Evolutionary conservation across 1,140 invertebrate species (phyloP).

Genomic region (Brachionus angularis): DNA sequence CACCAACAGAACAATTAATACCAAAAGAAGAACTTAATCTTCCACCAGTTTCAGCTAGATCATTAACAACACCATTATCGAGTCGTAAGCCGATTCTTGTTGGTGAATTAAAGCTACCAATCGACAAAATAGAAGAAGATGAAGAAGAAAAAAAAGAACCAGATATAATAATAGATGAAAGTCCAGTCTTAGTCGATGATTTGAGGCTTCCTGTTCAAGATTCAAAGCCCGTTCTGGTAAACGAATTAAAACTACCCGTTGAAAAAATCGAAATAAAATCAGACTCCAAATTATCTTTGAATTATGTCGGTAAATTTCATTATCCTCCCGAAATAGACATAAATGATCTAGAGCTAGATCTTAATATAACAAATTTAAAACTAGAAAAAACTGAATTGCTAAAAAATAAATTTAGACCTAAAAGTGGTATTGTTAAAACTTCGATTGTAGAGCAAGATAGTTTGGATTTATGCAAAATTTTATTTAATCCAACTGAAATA

Average conservation of each 20-base stretch:
- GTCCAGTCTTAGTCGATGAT: too few species aligned
- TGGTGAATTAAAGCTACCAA: slow-evolving; percentile 2
- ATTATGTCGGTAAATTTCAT: slow-evolving; percentile 41
- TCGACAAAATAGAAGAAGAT: slow-evolving; percentile 27
- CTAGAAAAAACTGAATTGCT: slow-evolving; percentile 4
- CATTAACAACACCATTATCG: too few species aligned
- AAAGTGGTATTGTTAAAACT: slow-evolving; percentile 20
- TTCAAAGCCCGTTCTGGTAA: background rate
- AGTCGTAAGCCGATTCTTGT: background rate
- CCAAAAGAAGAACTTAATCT: slow-evolving; percentile 19
- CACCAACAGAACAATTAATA: slow-evolving; percentile 26
- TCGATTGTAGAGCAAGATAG: background rate
- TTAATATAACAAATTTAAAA: background rate
- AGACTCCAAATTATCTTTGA: background rate
- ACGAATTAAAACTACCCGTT: slow-evolving; percentile 1
- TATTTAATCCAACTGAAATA: slow-evolving; percentile 29
- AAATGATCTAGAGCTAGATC: background rate
- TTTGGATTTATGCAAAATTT: slow-evolving; percentile 15
- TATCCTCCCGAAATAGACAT: slow-evolving; percentile 32
- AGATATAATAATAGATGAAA: background rate
- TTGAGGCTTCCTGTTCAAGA: too few species aligned
- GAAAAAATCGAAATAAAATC: slow-evolving; percentile 11
- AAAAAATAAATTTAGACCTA: slow-evolving; percentile 12
- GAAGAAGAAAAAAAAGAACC: background rate
- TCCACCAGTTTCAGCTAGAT: background rate